Base-by-base conservation (phyloP, 2,797 vertebrate species). In the Galago senegalensis region DNA sequence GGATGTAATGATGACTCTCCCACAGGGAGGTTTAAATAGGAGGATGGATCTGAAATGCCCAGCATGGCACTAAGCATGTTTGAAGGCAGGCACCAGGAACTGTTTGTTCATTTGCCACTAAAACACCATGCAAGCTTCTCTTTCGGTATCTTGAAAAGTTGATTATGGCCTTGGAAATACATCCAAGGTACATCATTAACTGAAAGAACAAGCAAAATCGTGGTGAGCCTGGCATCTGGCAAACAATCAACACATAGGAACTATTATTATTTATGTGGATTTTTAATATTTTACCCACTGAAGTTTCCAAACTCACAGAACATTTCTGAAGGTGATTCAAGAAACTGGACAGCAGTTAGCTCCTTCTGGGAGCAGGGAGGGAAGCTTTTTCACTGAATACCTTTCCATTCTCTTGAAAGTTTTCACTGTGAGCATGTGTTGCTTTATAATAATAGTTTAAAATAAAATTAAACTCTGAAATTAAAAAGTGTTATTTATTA, bases 191-290 rank as follows among this genome's bases (percentile, higher is more conserved):
- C 7, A 5, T 10, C 5, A 31, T 21, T 7, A 3, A 18, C 8
- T 2, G 58, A 27, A n/a, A 20, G 46, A 56, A 34, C 25, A 14
- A 25, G n/a, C 23, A 0, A 12, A 11, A 0, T 1, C 1, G 0
- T 14, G 49, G 21, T 4, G 65, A 56, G 73, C 23, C 29, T 4
- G n/a, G 37, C 31, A 3, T 73, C 20, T 13, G 2, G 12, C 1
- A 29, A 31, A 56, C n/a, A 9, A 5, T 21, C 16, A 13, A 0
- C 5, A 7, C 5, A 3, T 0, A 10, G 40, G 14, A 29, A 58
- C 40, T 29, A 0, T 46, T 72, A 12, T 5, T 34, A 4, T 23
- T 43, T 29, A 49, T 13, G 14, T n/a, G 72, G n/a, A 49, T 37
- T 69, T 76, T 13, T 31, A 23, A 14, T 3, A 40, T 27, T 92